These are phyloP conservation scores for Drosophila busckii DNA, from an alignment of 1,140 invertebrate species.

Conservation along the genomic window DNA sequence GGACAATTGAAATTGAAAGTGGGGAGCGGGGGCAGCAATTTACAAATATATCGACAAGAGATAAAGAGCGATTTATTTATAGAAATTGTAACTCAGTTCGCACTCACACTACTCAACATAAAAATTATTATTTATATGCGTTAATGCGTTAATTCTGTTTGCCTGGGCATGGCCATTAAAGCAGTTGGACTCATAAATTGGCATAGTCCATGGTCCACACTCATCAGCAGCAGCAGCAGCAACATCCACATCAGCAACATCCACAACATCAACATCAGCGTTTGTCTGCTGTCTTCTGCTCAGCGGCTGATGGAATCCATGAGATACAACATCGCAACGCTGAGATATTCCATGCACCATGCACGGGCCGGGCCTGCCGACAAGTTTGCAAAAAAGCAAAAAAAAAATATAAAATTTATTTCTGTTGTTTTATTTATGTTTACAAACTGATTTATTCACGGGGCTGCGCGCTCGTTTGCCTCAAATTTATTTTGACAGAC, in stretches of 20 bases:
- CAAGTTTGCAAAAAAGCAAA: slow-evolving; percentile 43
- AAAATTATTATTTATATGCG: slow-evolving; percentile 68
- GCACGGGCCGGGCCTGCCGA: slow-evolving; percentile 7
- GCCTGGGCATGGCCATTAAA: slow-evolving; percentile 36
- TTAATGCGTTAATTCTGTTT: slow-evolving; percentile 48
- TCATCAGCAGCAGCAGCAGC: too few relatives aligned
- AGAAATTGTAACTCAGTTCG: slow-evolving; percentile 42
- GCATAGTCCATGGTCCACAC: slow-evolving; percentile 10
- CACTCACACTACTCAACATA: too few relatives aligned
- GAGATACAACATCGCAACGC: slow-evolving; percentile 26
- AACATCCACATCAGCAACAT: too few relatives aligned
- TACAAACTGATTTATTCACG: slow-evolving; percentile 64
- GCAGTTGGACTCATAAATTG: slow-evolving; percentile 54
- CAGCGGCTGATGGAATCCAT: slow-evolving; percentile 33
- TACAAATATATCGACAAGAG: slow-evolving; percentile 70
- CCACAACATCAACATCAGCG: too few relatives aligned
- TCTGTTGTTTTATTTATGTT: slow-evolving; percentile 68
- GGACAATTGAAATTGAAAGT: slow-evolving; percentile 41
- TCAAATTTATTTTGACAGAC: slow-evolving; percentile 65
- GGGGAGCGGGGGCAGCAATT: slow-evolving; percentile 5
- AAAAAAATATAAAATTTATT: slow-evolving; percentile 34
- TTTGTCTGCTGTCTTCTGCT: not conserved
- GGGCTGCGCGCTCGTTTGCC: slow-evolving; percentile 31
- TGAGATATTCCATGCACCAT: slow-evolving; percentile 38
- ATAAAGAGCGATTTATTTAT: too few relatives aligned